A percentile compares a stretch with the other conserved stretches of the same genome.
Conservation (phyloP, 2,113 vertebrate genomes). For the Crypturellus undulatus region DNA sequence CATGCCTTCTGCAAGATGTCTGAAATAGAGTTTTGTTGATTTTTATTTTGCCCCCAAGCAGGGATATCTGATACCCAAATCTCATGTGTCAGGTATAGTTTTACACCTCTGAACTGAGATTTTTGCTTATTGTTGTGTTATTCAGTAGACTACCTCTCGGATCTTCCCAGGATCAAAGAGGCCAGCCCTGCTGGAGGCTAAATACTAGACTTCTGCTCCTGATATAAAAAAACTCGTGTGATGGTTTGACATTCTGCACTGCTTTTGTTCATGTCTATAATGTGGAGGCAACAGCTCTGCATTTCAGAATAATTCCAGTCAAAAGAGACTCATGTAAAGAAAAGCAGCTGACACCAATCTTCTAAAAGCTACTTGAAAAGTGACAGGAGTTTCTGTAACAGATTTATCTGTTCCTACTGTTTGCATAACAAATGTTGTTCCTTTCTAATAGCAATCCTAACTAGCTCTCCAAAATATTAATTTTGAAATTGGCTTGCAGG, state of each 20-base stretch:
- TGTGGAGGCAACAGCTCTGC: conserved; percentile 6
- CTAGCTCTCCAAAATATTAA: neutral
- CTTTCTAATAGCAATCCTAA: conserved; percentile 27
- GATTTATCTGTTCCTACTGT: conserved; percentile 6
- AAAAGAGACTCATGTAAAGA: conserved; percentile 40
- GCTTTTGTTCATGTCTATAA: conserved; percentile 59
- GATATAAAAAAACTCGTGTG: conserved; percentile 20
- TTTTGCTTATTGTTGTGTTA: conserved; percentile 28
- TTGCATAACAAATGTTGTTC: conserved; percentile 45
- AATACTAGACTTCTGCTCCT: conserved; percentile 42
- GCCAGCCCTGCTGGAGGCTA: conserved; percentile 56
- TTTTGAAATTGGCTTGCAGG: neutral
- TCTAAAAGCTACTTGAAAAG: conserved; percentile 28
- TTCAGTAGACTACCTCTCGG: neutral
- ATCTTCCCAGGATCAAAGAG: conserved; percentile 52
- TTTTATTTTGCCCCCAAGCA: neutral
- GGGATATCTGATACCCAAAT: neutral
- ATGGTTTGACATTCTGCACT: conserved; percentile 59
- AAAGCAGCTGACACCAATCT: conserved; percentile 40
- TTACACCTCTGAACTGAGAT: conserved; percentile 13
- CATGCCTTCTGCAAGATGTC: neutral
- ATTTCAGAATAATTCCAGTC: conserved; percentile 41
- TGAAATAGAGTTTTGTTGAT: neutral
- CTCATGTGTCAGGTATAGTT: conserved; percentile 25
- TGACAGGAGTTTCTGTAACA: conserved; percentile 45